These are phyloP conservation scores for Dryococelus australis DNA, from an alignment of 2,888 invertebrate species.

Conservation along the genomic window DNA sequence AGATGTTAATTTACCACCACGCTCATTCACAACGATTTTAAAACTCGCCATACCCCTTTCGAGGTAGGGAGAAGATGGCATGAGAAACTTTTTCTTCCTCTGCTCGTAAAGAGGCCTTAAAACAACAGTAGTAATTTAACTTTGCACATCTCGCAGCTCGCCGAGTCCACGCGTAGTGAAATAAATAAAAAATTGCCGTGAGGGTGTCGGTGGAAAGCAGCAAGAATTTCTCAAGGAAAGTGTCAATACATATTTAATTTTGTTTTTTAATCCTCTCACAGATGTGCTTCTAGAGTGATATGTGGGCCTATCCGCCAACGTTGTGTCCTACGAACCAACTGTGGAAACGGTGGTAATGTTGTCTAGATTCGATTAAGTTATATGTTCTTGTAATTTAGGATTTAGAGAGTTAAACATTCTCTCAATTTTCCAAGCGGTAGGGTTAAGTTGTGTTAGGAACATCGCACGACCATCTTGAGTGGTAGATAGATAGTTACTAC, in stretches of 20 bases:
- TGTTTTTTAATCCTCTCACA: background rate
- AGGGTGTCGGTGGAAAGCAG: background rate
- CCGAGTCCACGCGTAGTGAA: background rate
- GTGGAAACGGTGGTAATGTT: no score
- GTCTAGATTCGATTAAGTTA: no score
- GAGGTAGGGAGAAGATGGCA: background rate
- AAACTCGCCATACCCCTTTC: background rate
- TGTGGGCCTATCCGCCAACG: no score
- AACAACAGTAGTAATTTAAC: slow-evolving; percentile 4
- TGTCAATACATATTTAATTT: background rate
- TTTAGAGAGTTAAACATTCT: no score
- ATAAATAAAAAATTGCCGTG: background rate
- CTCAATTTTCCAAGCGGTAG: no score
- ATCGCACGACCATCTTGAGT: no score
- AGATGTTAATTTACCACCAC: slow-evolving; percentile 16
- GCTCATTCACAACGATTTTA: background rate
- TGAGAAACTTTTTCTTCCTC: background rate
- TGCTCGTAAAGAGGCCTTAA: slow-evolving; percentile 16
- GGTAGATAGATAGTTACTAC: no score
- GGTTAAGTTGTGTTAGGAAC: no score
- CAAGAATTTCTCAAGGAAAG: background rate
- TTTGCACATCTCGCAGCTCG: background rate
- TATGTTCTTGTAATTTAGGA: no score
- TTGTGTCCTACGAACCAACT: no score
- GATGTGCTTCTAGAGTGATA: no score